These are phyloP conservation scores for Ophioninae sp. DNA, from an alignment of 2,888 invertebrate genomes.

Conservation along the genomic window DNA sequence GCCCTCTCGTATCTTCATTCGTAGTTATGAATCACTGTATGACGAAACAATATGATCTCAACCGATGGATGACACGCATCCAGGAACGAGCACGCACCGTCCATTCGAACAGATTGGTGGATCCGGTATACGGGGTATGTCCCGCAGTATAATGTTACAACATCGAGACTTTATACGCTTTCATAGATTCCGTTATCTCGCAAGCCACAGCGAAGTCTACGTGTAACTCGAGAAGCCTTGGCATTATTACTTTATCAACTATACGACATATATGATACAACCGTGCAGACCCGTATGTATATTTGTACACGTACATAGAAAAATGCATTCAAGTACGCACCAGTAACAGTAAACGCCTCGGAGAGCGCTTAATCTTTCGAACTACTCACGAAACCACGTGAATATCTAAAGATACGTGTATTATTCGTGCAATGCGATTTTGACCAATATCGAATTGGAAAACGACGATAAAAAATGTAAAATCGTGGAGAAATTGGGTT, in stretches of 20 bases:
- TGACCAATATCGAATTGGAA: neutral
- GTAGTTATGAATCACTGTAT: slow-evolving; percentile 49
- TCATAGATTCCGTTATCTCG: slow-evolving; percentile 66
- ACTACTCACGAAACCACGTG: slow-evolving; percentile 19
- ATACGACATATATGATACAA: neutral
- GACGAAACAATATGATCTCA: slow-evolving; percentile 44
- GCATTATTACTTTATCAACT: slow-evolving; percentile 71
- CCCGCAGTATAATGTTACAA: slow-evolving; percentile 36
- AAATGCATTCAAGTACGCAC: neutral
- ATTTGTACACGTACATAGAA: neutral
- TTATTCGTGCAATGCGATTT: neutral
- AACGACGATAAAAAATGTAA: neutral
- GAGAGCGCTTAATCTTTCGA: slow-evolving; percentile 2
- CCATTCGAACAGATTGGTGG: slow-evolving; percentile 10
- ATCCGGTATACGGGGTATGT: slow-evolving; percentile 5
- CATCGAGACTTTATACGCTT: slow-evolving; percentile 21
- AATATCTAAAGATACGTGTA: neutral
- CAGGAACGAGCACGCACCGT: slow-evolving; percentile 24
- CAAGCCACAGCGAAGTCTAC: slow-evolving; percentile 45
- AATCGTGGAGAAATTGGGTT: neutral
- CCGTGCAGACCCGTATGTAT: slow-evolving; percentile 1
- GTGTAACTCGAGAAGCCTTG: slow-evolving; percentile 69
- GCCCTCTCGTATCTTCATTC: slow-evolving; percentile 24
- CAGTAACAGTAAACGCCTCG: neutral
- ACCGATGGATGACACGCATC: slow-evolving; percentile 1